Conservation (phyloP, 2,888 invertebrate genomes). For the Drosophila melanocephala region DNA sequence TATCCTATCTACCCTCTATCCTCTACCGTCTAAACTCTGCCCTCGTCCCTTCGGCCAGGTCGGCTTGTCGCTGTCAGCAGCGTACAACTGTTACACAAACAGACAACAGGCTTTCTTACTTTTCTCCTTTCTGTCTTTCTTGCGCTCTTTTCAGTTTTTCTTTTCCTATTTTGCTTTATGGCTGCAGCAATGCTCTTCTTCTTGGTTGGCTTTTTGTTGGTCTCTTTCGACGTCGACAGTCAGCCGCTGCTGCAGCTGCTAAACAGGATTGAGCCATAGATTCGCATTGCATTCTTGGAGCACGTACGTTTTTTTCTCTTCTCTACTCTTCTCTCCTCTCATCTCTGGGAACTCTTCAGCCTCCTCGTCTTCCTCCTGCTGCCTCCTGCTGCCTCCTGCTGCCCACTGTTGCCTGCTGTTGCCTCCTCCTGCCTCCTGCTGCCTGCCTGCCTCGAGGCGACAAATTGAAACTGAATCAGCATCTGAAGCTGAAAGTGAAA, state of each 20-base stretch:
- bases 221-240: slow-evolving; percentile 32
- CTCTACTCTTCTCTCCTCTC: not conserved
- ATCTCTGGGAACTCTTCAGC: not conserved
- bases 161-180: slow-evolving; percentile 42
- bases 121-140: not conserved
- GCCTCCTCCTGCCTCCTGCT: too few relatives aligned
- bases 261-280: slow-evolving; percentile 53
- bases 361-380: not conserved
- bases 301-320: slow-evolving; percentile 24
- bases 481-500: not conserved
- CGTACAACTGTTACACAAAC: slow-evolving; percentile 62
- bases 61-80: slow-evolving; percentile 51
- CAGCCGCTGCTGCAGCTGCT: slow-evolving; percentile 35
- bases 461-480: not conserved
- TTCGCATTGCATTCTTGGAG: slow-evolving; percentile 34
- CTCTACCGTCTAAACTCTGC: not conserved
- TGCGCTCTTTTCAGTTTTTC: not conserved
- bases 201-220: slow-evolving; percentile 7
- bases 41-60: not conserved
- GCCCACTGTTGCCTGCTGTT: not conserved
- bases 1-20: not conserved
- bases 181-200: slow-evolving; percentile 44
- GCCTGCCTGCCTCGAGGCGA: not conserved
- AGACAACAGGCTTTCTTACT: slow-evolving; percentile 33
- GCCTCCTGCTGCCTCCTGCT: not conserved